Evolutionary conservation across 2,888 invertebrate species (phyloP).

Genomic region (Dinocampus coccinellae): DNA sequence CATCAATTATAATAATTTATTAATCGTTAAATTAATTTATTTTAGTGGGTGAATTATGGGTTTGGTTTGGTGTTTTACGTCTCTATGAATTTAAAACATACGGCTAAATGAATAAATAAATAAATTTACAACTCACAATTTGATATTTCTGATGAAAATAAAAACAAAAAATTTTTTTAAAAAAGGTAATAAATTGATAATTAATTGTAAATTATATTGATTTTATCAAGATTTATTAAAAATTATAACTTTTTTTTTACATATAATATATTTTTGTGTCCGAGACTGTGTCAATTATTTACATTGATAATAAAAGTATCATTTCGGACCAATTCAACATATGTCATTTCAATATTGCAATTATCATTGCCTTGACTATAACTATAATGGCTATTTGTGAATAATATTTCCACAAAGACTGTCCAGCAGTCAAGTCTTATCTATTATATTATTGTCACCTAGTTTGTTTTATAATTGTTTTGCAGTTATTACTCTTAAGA

Average conservation of each 20-base stretch:
- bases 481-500: not conserved
- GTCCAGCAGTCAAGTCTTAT: slow-evolving; percentile 1
- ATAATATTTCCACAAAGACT: not conserved
- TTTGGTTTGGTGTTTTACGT: slow-evolving; percentile 55
- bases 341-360: not conserved
- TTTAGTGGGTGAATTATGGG: slow-evolving; percentile 56
- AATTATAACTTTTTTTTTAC: not conserved
- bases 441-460: not conserved
- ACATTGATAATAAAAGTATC: not conserved
- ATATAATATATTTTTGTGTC: not conserved
- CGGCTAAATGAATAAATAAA: slow-evolving; percentile 35
- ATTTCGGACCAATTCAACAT: not conserved
- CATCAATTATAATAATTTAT: not conserved
- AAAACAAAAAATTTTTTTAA: not conserved
- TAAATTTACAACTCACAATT: not conserved
- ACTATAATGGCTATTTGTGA: not conserved
- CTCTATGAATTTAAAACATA: slow-evolving; percentile 55
- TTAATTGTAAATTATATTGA: not conserved
- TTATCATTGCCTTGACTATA: not conserved
- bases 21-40: not conserved
- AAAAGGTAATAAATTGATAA: not conserved
- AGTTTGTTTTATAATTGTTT: not conserved
- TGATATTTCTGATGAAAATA: too few species aligned
- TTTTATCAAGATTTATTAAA: not conserved
- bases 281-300: not conserved